Evolutionary conservation across 2,888 invertebrate species (phyloP).

Genomic region (Polia nebulosa): DNA sequence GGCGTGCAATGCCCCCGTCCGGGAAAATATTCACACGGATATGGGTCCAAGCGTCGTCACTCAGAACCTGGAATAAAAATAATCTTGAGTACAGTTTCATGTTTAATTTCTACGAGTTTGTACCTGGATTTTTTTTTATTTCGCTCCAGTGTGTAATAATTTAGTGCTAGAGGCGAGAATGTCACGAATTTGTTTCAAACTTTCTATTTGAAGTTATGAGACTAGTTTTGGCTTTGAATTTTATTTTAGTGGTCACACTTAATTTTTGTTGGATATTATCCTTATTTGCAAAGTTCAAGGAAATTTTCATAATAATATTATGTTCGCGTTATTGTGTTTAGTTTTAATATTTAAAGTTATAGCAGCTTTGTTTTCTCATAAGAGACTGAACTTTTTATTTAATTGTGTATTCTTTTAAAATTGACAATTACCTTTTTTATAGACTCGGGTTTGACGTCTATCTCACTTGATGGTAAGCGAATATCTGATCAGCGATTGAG

Average conservation of each 20-base stretch:
- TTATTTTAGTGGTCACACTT: slow-evolving; percentile 1
- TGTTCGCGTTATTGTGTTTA: background rate
- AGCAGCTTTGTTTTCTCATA: background rate
- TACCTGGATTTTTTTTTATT: slow-evolving; percentile 43
- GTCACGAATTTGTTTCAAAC: slow-evolving; percentile 43
- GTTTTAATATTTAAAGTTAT: background rate
- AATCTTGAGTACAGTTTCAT: slow-evolving; percentile 36
- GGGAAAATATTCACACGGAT: slow-evolving; percentile 92
- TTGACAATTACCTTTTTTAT: too few relatives aligned
- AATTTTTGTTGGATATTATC: background rate
- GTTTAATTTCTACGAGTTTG: slow-evolving; percentile 33
- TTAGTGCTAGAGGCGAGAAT: slow-evolving; percentile 29
- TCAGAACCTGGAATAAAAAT: slow-evolving; percentile 78
- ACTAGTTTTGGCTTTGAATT: slow-evolving; percentile 13
- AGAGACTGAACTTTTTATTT: background rate
- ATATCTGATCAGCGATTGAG: too few relatives aligned
- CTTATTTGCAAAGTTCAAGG: background rate
- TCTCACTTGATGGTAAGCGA: too few relatives aligned
- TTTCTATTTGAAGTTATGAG: slow-evolving; percentile 48
- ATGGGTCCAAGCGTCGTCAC: slow-evolving; percentile 90
- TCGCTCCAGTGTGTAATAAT: slow-evolving; percentile 43
- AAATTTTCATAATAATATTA: background rate
- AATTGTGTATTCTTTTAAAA: background rate
- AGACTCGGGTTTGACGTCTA: too few relatives aligned
- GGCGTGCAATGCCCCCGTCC: slow-evolving; percentile 92